phyloP scores from a whole-genome alignment of 2,113 vertebrate species.

The Eleginops maclovinus region DNA sequence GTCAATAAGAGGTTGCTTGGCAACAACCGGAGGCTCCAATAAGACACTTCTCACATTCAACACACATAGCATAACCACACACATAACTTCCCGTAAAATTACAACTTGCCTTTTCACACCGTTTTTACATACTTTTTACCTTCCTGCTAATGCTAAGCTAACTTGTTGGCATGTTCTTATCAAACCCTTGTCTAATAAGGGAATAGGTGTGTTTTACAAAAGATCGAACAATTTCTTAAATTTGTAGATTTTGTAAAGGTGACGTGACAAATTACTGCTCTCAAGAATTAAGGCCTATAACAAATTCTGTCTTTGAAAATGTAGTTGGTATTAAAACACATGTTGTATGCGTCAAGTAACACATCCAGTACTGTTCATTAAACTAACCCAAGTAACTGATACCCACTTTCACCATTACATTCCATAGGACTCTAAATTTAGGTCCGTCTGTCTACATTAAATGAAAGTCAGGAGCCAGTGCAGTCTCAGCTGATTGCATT shows the following conservation, averaged over 20 bases:
- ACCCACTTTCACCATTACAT: not conserved
- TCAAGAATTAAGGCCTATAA: not conserved
- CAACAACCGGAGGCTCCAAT: too few relatives aligned
- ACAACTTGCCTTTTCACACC: too few relatives aligned
- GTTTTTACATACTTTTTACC: too few relatives aligned
- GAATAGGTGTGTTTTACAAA: not conserved
- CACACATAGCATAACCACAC: too few relatives aligned
- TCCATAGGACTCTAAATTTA: slow-evolving; percentile 46
- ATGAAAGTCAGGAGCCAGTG: slow-evolving; percentile 35
- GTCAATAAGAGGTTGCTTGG: too few relatives aligned
- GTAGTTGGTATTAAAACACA: not conserved
- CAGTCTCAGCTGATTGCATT: slow-evolving; percentile 50
- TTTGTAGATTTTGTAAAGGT: not conserved
- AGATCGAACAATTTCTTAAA: not conserved
- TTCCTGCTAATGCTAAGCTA: too few relatives aligned
- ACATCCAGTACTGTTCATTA: not conserved
- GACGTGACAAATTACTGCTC: not conserved
- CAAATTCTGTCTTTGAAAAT: not conserved
- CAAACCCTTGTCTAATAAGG: not conserved
- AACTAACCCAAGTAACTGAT: slow-evolving; percentile 18
- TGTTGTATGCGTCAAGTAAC: not conserved
- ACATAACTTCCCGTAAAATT: too few relatives aligned
- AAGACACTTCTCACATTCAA: too few relatives aligned
- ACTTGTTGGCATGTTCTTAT: not conserved
- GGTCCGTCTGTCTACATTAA: slow-evolving; percentile 40